Evolutionary conservation across 2,888 invertebrate genomes (phyloP).

Genomic region (Aphodius sticticus): DNA sequence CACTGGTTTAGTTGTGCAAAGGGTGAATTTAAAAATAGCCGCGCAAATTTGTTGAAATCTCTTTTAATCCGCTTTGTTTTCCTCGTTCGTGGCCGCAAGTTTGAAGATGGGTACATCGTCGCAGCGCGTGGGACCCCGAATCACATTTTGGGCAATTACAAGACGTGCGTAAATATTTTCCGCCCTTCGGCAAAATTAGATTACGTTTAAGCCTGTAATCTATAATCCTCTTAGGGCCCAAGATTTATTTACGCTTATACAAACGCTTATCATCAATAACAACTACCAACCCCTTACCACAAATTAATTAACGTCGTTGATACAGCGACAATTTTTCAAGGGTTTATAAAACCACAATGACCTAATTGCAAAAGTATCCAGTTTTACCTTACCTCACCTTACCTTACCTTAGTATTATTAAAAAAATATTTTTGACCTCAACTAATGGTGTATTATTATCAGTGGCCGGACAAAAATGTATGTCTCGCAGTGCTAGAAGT

Average conservation of each 20-base stretch:
- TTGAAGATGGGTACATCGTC: neutral
- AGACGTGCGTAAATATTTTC: conserved; percentile 4
- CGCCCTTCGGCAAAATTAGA: neutral
- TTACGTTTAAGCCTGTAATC: neutral
- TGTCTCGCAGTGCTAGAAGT: too few species aligned
- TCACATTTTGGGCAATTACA: neutral
- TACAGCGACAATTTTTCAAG: too few species aligned
- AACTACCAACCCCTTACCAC: neutral
- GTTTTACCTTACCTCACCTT: too few species aligned
- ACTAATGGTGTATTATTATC: too few species aligned
- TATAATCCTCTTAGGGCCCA: neutral
- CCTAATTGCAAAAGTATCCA: too few species aligned
- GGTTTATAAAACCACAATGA: too few species aligned
- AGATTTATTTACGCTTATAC: neutral
- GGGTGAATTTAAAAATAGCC: neutral
- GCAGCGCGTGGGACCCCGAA: neutral
- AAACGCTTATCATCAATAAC: neutral
- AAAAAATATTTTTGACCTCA: too few species aligned
- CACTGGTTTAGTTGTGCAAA: neutral
- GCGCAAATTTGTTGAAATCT: neutral
- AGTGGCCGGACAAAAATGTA: too few species aligned
- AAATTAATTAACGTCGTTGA: neutral
- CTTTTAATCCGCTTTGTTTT: conserved; percentile 4
- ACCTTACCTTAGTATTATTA: too few species aligned
- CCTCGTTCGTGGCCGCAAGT: neutral